Evolutionary conservation across 2,113 vertebrate species (phyloP).

Genomic region (Pyrgilauda ruficollis): DNA sequence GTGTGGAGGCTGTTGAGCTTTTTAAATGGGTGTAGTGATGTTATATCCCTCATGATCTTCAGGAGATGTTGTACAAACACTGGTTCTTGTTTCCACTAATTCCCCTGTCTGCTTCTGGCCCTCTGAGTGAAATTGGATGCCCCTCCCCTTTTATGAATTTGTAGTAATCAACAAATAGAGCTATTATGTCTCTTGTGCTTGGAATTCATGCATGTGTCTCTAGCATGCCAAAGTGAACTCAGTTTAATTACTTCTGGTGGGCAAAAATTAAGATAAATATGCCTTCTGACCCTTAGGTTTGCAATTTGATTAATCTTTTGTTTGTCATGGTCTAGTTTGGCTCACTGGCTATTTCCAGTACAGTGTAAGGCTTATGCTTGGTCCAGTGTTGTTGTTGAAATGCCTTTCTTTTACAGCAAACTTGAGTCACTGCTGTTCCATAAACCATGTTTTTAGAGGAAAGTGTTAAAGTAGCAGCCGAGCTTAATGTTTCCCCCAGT

Average conservation of each 20-base stretch:
- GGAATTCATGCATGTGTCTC: not conserved
- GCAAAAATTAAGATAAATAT: not conserved
- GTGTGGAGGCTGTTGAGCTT: not conserved
- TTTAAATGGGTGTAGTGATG: not conserved
- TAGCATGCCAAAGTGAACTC: not conserved
- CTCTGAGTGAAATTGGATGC: not conserved
- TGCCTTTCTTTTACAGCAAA: not conserved
- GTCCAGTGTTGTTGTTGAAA: not conserved
- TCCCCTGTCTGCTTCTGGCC: not conserved
- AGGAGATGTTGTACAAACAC: not conserved
- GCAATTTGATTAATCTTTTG: not conserved
- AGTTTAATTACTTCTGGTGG: not conserved
- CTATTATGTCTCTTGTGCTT: not conserved
- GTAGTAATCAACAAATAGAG: not conserved
- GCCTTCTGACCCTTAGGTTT: not conserved
- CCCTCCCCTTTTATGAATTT: not conserved
- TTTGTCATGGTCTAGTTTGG: not conserved
- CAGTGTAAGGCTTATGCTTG: not conserved
- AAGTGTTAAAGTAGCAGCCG: not conserved
- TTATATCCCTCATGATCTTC: not conserved
- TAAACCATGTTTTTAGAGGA: not conserved
- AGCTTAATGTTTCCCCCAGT: not conserved
- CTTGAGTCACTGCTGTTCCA: not conserved
- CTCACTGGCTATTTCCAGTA: not conserved
- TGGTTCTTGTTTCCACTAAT: constrained; percentile 8